These are phyloP conservation scores for Polyommatus icarus DNA, from an alignment of 2,888 invertebrate genomes.

Conservation along the genomic window DNA sequence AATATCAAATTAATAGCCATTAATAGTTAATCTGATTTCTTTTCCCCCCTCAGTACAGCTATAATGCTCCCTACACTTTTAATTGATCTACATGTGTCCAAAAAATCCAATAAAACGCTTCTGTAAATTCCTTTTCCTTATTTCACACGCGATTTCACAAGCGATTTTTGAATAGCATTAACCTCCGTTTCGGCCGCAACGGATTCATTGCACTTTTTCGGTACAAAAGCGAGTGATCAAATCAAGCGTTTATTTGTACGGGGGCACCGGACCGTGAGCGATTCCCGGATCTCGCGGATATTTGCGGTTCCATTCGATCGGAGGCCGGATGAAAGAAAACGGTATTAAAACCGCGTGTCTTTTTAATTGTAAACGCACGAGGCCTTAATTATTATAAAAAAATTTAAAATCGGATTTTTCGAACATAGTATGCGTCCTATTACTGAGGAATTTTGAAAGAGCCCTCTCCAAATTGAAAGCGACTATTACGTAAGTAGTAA, in stretches of 20 bases:
- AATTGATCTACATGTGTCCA: not conserved
- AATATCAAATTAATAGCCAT: too few species aligned
- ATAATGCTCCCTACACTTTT: not conserved
- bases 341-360: constrained; percentile 25
- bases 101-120: not conserved
- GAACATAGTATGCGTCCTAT: not conserved
- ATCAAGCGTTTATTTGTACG: constrained; percentile 68
- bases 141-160: constrained; percentile 13
- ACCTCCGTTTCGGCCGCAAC: constrained; percentile 48
- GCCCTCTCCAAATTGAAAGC: too few species aligned
- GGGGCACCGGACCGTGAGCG: constrained; percentile 51
- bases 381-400: not conserved
- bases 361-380: not conserved
- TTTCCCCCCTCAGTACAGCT: too few species aligned
- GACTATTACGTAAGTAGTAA: too few species aligned
- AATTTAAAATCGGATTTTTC: not conserved
- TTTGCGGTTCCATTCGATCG: constrained; percentile 46
- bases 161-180: constrained; percentile 45
- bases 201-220: constrained; percentile 51
- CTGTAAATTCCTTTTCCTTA: constrained; percentile 20
- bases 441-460: too few species aligned
- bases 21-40: too few species aligned
- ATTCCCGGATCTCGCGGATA: constrained; percentile 43
- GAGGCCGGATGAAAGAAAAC: constrained; percentile 42
- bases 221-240: constrained; percentile 55